phyloP scores from a whole-genome alignment of 37 sponge, comb jelly and placozoan species.

The Oopsacas minuta region DNA sequence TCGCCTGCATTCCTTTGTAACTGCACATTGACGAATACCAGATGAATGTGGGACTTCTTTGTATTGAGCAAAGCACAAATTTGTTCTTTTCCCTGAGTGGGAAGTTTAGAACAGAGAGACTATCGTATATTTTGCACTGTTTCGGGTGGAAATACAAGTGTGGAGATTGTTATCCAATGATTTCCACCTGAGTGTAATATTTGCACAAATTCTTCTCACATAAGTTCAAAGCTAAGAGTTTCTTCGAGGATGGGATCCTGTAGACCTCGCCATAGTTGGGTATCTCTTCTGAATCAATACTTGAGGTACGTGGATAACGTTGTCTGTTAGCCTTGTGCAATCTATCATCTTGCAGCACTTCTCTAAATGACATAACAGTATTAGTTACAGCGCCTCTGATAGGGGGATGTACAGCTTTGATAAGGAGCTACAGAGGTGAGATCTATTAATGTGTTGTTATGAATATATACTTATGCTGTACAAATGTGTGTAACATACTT shows the following conservation, averaged over 20 bases:
- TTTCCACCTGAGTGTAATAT: neutral
- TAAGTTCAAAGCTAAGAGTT: neutral
- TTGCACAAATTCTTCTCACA: conserved; percentile 1
- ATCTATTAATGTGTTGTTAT: neutral
- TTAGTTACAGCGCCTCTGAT: neutral
- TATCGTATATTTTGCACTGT: neutral
- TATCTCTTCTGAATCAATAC: neutral
- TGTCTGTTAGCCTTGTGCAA: neutral
- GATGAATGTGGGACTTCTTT: neutral
- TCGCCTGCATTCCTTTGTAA: neutral
- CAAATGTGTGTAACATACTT: neutral
- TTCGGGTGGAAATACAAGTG: neutral
- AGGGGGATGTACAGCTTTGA: neutral
- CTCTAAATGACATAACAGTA: neutral
- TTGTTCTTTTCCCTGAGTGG: neutral
- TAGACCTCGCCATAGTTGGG: neutral
- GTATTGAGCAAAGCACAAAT: neutral
- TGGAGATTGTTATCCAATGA: neutral
- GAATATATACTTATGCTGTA: neutral
- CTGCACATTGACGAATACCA: neutral
- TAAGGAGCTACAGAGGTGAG: neutral
- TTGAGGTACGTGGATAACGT: neutral
- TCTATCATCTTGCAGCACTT: neutral
- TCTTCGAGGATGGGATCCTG: neutral
- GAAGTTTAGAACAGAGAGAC: neutral